Evolutionary conservation across 2,888 invertebrate species (phyloP).

Genomic region (Lasioglossum villosulum): DNA sequence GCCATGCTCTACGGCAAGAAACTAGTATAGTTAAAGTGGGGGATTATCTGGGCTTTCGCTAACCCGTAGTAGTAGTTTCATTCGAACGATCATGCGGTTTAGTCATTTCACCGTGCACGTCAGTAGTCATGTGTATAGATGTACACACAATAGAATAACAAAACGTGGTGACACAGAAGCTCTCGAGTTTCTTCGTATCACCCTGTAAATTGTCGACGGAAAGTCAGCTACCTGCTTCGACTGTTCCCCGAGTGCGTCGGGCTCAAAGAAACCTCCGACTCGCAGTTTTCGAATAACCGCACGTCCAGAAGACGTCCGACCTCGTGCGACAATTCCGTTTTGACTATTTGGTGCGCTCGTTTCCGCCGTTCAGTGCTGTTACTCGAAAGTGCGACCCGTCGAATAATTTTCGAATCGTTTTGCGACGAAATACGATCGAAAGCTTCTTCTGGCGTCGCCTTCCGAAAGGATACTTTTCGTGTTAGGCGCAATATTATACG

Average conservation of each 20-base stretch:
- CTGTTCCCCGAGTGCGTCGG: neutral
- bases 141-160: conserved; percentile 19
- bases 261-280: neutral
- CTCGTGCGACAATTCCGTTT: neutral
- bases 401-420: neutral
- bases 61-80: conserved; percentile 65
- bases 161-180: neutral
- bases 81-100: conserved; percentile 58
- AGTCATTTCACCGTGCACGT: conserved; percentile 34
- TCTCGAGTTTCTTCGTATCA: neutral
- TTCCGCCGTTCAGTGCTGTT: neutral
- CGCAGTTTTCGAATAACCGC: neutral
- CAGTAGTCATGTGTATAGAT: neutral
- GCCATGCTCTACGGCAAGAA: conserved; percentile 49
- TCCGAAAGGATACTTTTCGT: neutral
- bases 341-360: neutral
- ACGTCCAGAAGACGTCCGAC: neutral
- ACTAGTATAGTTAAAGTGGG: conserved; percentile 56
- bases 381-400: neutral
- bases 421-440: neutral
- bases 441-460: neutral
- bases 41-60: conserved; percentile 56
- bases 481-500: neutral
- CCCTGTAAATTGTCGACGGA: neutral
- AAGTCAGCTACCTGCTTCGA: neutral